Evolutionary conservation across 2,888 invertebrate species (phyloP).

Genomic region (Coelopa pilipes): DNA sequence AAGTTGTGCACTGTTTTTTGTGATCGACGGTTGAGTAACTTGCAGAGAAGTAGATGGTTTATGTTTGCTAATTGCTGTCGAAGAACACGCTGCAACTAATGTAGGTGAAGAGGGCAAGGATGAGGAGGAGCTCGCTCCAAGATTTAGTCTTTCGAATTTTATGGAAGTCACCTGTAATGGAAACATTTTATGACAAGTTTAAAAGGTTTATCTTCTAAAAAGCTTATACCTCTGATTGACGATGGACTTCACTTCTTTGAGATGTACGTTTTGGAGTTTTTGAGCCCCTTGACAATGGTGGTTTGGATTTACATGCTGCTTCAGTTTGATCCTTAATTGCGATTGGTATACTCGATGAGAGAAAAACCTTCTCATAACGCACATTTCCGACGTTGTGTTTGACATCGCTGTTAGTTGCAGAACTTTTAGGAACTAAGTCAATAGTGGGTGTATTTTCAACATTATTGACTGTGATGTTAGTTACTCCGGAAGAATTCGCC

Average conservation of each 20-base stretch:
- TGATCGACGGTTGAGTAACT: not conserved
- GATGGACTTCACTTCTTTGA: no score
- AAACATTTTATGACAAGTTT: not conserved
- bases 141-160: conserved; percentile 6
- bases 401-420: conserved; percentile 16
- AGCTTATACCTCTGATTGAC: not conserved
- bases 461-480: conserved; percentile 63
- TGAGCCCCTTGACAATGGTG: conserved; percentile 26
- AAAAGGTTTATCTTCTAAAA: not conserved
- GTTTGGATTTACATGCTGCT: conserved; percentile 16
- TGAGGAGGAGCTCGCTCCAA: conserved; percentile 3
- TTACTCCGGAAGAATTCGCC: conserved; percentile 62
- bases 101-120: conserved; percentile 35
- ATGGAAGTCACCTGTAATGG: not conserved
- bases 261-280: conserved; percentile 28
- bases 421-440: conserved; percentile 29
- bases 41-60: conserved; percentile 5
- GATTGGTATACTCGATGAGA: conserved; percentile 59
- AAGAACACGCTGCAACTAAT: conserved; percentile 3
- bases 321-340: conserved; percentile 32
- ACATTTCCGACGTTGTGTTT: conserved; percentile 48
- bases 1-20: conserved; percentile 39
- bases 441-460: conserved; percentile 42
- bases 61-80: not conserved
- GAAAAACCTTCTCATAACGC: conserved; percentile 65